Base-by-base conservation (phyloP, 2,113 vertebrate genomes). In the Hemichromis elongatus region DNA sequence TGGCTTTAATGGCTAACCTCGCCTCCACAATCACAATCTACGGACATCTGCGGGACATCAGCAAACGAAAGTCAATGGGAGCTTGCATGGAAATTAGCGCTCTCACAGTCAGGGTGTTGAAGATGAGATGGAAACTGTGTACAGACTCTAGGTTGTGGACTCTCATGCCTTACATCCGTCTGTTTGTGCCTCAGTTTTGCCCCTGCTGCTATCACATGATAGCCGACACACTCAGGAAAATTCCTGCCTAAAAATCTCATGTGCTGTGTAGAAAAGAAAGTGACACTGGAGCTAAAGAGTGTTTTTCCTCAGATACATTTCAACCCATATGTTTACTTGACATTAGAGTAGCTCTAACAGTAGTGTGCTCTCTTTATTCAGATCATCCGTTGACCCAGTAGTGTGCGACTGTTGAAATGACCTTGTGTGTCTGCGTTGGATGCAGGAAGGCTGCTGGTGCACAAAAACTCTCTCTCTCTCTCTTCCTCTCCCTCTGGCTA, bases 1-100 rank as follows among this genome's bases (percentile, higher is more conserved):
- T 16, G 14, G 80, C 90, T 91, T 83, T 93, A 93, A 90, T 92
- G 89, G 90, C 88, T 80, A 90, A 93, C 93, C 93, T 90, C 82
- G 87, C 73, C 53, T 42, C 54, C 21, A 73, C 83, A 47, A 13
- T 53, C 53, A 52, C 89, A 77, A 75, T 92, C 89, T 89, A 83
- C 80, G 88, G 82, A 77, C 16, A 61, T 84, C 89, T 80, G 57
- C 33, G 79, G 91, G 91, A 85, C 86, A 79, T 79, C 75, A 86
- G 92, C 88, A 90, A 52, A 89, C 73, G 56, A 53, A 5, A 81
- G 80, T 57, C 55, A 77, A 82, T 12, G 28, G 68, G 79, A 83
- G 77, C 82, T 86, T n/a, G 2, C 47, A 53, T 53, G 87, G 81
- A 90, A 93, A 92, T 93, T 93, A 91, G 85, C 75, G 35, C 80